Evolutionary conservation across 2,113 vertebrate genomes (phyloP).

Genomic region (Motacilla tschutschensis): DNA sequence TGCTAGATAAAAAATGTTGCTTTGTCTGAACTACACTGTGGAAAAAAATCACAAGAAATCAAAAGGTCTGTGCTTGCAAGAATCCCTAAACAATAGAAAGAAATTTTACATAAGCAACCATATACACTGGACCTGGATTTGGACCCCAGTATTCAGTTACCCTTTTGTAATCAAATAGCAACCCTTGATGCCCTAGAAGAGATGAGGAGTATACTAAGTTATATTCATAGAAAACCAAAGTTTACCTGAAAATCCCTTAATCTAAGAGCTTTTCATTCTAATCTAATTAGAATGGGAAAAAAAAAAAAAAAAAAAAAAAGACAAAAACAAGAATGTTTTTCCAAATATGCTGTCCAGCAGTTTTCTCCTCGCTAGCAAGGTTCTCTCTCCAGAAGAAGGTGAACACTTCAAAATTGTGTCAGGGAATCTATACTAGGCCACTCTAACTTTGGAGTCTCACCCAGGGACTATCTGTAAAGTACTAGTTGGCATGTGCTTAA

Average conservation of each 20-base stretch:
- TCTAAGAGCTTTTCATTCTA: too few species aligned
- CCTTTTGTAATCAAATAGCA: neutral
- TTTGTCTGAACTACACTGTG: neutral
- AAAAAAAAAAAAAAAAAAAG: neutral
- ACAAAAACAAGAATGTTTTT: neutral
- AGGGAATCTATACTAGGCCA: neutral
- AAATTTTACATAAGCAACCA: neutral
- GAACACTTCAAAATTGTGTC: neutral
- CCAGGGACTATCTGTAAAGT: neutral
- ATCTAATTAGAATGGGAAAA: neutral
- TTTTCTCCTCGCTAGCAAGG: neutral
- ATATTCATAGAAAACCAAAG: neutral
- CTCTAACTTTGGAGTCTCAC: neutral
- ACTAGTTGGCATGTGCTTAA: neutral
- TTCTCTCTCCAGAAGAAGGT: neutral
- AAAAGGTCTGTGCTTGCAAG: neutral
- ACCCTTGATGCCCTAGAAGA: neutral
- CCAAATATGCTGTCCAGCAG: neutral
- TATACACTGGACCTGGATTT: neutral
- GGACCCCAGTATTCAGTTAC: neutral
- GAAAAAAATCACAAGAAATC: neutral
- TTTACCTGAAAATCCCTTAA: neutral
- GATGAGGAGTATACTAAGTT: rapidly evolving
- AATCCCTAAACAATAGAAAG: neutral
- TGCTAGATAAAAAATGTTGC: neutral